Evolutionary conservation across 2,888 invertebrate species (phyloP).

Genomic region (Mesochorus sp.): DNA sequence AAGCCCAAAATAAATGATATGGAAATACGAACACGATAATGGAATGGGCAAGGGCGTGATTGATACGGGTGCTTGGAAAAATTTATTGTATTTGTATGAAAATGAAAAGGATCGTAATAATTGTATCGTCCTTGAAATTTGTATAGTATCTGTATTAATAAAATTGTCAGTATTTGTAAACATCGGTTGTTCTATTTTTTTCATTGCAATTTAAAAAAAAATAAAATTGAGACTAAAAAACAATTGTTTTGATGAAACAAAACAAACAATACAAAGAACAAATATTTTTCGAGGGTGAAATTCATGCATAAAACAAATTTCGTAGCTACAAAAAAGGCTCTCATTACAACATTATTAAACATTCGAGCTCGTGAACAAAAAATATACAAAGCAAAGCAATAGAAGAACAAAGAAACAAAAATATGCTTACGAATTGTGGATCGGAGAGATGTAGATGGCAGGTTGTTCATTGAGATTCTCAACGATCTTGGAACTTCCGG

Average conservation of each 20-base stretch:
- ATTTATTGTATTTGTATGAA: no score
- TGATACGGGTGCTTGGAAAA: conserved; percentile 1
- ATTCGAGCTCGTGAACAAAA: not conserved
- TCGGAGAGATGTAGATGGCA: conserved; percentile 54
- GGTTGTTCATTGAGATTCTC: conserved; percentile 9
- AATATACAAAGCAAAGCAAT: conserved; percentile 53
- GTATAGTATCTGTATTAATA: conserved; percentile 76
- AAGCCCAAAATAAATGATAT: no score
- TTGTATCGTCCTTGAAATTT: conserved; percentile 7
- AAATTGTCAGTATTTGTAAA: conserved; percentile 76
- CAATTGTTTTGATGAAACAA: not conserved
- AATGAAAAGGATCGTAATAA: not conserved
- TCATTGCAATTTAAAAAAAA: not conserved
- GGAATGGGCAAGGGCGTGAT: no score
- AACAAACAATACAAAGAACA: not conserved
- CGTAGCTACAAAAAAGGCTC: not conserved
- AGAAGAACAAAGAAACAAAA: conserved; percentile 36
- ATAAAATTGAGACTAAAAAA: not conserved
- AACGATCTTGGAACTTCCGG: conserved; percentile 36
- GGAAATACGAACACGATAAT: no score
- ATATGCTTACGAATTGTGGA: conserved; percentile 68
- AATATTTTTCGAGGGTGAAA: not conserved
- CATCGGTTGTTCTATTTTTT: conserved; percentile 12
- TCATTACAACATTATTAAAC: not conserved
- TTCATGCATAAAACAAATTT: no score